These are phyloP conservation scores for Pecten maximus DNA, from an alignment of 2,888 invertebrate species.

Conservation along the genomic window DNA sequence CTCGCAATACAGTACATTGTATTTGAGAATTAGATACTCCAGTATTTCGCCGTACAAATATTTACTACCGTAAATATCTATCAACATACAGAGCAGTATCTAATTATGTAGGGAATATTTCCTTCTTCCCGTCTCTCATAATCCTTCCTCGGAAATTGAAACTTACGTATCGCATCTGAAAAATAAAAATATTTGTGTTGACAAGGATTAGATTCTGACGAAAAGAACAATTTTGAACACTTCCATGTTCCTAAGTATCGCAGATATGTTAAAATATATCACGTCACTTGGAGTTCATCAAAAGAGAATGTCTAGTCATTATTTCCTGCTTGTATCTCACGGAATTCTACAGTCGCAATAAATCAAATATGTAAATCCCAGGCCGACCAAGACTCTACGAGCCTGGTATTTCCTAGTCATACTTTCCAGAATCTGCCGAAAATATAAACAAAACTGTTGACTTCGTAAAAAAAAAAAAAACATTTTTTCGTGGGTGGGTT, in stretches of 20 bases:
- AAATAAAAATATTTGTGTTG: not conserved
- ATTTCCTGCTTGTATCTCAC: not conserved
- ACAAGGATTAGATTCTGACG: not conserved
- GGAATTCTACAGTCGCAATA: not conserved
- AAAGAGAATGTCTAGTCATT: not conserved
- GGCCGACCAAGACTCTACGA: too few species aligned
- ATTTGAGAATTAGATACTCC: too few species aligned
- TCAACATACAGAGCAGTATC: too few species aligned
- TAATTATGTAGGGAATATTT: not conserved
- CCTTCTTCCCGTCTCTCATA: not conserved
- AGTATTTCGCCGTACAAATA: too few species aligned
- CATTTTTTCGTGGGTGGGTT: too few species aligned
- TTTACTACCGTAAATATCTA: too few species aligned
- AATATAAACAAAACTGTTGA: too few species aligned
- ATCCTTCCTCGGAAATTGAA: not conserved
- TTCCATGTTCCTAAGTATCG: not conserved
- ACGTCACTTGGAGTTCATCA: not conserved
- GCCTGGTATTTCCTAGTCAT: too few species aligned
- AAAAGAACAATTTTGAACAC: not conserved
- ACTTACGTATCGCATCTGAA: not conserved
- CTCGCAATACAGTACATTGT: too few species aligned
- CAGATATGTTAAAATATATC: not conserved
- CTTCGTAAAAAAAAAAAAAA: too few species aligned
- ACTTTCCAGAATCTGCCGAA: too few species aligned
- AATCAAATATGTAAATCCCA: not conserved